phyloP scores from a whole-genome alignment of 1,140 invertebrate species.

The Diorhabda carinulata region DNA sequence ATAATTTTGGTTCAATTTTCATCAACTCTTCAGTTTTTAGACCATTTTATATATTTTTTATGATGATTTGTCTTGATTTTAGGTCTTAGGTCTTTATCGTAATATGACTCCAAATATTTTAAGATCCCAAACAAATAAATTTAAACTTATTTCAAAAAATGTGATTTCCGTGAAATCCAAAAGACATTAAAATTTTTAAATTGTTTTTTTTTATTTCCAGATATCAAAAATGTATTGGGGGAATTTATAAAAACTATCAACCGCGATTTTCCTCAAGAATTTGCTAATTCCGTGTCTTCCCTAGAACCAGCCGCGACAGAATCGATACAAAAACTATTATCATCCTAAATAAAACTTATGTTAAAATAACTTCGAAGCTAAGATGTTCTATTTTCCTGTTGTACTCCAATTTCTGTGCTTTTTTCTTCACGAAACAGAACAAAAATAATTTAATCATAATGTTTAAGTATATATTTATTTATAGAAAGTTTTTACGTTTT shows the following conservation, averaged over 20 bases:
- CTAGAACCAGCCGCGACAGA: conserved; percentile 46
- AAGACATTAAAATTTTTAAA: conserved; percentile 11
- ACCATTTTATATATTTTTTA: background rate
- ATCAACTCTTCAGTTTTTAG: background rate
- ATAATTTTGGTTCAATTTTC: too few species aligned
- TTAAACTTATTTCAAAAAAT: conserved; percentile 9
- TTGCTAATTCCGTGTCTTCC: conserved; percentile 46
- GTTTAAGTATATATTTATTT: too few species aligned
- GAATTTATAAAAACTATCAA: conserved; percentile 54
- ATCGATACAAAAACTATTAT: conserved; percentile 43
- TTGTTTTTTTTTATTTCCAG: conserved; percentile 45
- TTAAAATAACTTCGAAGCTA: too few species aligned
- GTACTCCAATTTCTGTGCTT: too few species aligned
- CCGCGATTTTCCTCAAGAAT: conserved; percentile 56
- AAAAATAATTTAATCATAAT: too few species aligned
- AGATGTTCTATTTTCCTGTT: too few species aligned
- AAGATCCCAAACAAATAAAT: conserved; percentile 20
- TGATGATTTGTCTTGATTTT: conserved; percentile 14
- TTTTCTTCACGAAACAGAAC: too few species aligned
- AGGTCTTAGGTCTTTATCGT: conserved; percentile 25
- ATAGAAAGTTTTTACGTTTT: too few species aligned
- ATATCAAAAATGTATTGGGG: conserved; percentile 49
- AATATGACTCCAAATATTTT: conserved; percentile 21
- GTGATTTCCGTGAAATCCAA: background rate
- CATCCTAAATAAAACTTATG: conserved; percentile 3